These are phyloP conservation scores for Notodonta ziczac DNA, from an alignment of 2,888 invertebrate species.

Conservation along the genomic window DNA sequence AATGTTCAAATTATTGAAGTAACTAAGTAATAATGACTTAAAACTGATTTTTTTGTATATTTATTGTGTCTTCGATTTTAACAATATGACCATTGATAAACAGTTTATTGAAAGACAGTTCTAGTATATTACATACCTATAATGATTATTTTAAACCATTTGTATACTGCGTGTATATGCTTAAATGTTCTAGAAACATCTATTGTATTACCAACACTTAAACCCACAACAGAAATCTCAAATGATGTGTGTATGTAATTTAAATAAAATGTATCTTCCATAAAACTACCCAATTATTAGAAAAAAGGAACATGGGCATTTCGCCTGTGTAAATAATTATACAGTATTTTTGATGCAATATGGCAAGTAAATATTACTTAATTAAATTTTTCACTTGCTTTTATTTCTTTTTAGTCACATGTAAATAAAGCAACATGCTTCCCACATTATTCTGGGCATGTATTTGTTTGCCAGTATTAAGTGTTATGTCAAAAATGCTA, in stretches of 20 bases:
- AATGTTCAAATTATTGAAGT: conserved; percentile 41
- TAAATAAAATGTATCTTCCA: background rate
- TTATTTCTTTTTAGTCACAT: conserved; percentile 32
- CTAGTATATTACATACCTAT: conserved; percentile 27
- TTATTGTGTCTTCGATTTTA: conserved; percentile 42
- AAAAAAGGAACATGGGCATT: background rate
- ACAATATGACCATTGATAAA: conserved; percentile 35
- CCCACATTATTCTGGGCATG: conserved; percentile 45
- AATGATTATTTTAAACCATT: conserved; percentile 35
- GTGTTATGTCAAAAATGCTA: conserved; percentile 51
- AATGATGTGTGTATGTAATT: background rate
- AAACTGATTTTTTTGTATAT: conserved; percentile 38
- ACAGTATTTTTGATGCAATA: background rate
- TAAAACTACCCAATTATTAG: background rate
- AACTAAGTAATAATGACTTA: conserved; percentile 34
- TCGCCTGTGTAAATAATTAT: background rate
- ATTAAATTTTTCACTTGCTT: conserved; percentile 30
- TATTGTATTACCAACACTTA: conserved; percentile 34
- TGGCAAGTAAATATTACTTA: conserved; percentile 3
- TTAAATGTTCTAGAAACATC: conserved; percentile 34
- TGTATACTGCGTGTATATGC: conserved; percentile 24
- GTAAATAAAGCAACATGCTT: conserved; percentile 38
- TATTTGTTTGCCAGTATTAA: conserved; percentile 56
- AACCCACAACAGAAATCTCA: background rate
- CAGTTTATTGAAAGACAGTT: conserved; percentile 43